A percentile compares a stretch with the other conserved stretches of the same genome.
phyloP scores from a whole-genome alignment of 2,888 invertebrate species.

The Aleiodes leptofemur region DNA sequence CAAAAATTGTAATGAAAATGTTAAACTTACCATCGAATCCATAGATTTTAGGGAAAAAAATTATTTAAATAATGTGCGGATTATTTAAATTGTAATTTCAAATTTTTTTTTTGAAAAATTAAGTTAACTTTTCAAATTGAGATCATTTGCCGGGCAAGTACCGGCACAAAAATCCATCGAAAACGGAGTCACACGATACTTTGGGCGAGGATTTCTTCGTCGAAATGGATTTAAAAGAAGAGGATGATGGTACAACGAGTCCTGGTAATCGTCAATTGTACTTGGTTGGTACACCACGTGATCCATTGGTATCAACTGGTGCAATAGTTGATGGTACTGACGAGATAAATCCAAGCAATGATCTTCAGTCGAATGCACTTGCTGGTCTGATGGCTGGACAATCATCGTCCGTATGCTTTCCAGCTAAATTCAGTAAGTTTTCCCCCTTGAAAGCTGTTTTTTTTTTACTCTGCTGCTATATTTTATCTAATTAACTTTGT shows the following conservation, averaged over 20 bases:
- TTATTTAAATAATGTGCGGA: neutral
- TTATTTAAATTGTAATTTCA: neutral
- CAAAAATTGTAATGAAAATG: no score
- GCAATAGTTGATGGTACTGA: conserved; percentile 67
- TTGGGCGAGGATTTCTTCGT: conserved; percentile 48
- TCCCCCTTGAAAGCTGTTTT: conserved; percentile 4
- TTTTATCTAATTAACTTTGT: conserved; percentile 69
- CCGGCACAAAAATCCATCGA: conserved; percentile 5
- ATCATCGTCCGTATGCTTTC: conserved; percentile 73
- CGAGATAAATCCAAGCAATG: conserved; percentile 66
- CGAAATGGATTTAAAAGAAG: conserved; percentile 69
- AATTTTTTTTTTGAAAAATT: neutral
- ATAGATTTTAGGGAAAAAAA: neutral
- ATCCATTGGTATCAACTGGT: conserved; percentile 71
- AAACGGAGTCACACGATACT: conserved; percentile 35
- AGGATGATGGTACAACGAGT: conserved; percentile 66
- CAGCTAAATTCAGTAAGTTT: conserved; percentile 74
- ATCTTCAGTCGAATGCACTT: conserved; percentile 71
- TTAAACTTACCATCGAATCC: no score
- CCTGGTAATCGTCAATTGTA: conserved; percentile 68
- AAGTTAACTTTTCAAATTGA: neutral
- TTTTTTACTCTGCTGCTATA: conserved; percentile 8
- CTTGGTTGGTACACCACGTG: conserved; percentile 70
- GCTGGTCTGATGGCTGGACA: conserved; percentile 72
- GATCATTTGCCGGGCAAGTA: conserved; percentile 5